phyloP scores from a whole-genome alignment of 2,797 vertebrate genomes.

The Neosilurus mollespiculum region DNA sequence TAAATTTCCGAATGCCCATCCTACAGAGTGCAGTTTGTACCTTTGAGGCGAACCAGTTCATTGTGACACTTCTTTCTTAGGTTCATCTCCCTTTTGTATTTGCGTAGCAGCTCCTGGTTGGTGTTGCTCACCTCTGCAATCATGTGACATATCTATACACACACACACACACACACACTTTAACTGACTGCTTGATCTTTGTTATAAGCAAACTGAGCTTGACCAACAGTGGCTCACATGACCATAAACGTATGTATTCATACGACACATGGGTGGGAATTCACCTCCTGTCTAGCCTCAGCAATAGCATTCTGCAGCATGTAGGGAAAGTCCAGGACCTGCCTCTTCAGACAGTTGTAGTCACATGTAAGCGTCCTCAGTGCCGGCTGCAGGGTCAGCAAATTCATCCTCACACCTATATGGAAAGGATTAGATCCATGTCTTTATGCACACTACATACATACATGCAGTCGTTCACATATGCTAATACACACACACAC shows the following conservation, averaged over 20 bases:
- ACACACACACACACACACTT: neutral
- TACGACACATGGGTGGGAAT: neutral
- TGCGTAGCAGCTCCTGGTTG: slow-evolving; percentile 89
- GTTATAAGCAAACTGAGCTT: neutral
- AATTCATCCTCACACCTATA: slow-evolving; percentile 87
- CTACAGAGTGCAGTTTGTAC: slow-evolving; percentile 61
- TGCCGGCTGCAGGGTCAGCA: slow-evolving; percentile 89
- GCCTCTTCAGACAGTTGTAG: slow-evolving; percentile 91
- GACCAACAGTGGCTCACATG: neutral
- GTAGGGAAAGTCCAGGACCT: slow-evolving; percentile 90
- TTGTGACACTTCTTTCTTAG: slow-evolving; percentile 97
- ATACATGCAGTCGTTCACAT: too few species aligned
- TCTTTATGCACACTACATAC: neutral
- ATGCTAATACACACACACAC: neutral
- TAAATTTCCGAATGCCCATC: too few species aligned
- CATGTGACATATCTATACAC: slow-evolving; percentile 86
- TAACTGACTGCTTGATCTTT: neutral
- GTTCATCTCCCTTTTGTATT: slow-evolving; percentile 93
- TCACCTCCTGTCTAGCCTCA: slow-evolving; percentile 85
- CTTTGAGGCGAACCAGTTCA: slow-evolving; percentile 92
- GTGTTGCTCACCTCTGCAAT: slow-evolving; percentile 84
- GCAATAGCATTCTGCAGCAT: slow-evolving; percentile 86
- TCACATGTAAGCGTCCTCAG: slow-evolving; percentile 90
- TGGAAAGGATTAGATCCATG: neutral
- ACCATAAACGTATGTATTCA: neutral